These are phyloP conservation scores for Cheirogaleus major DNA, from an alignment of 2,797 vertebrate species.

Conservation along the genomic window DNA sequence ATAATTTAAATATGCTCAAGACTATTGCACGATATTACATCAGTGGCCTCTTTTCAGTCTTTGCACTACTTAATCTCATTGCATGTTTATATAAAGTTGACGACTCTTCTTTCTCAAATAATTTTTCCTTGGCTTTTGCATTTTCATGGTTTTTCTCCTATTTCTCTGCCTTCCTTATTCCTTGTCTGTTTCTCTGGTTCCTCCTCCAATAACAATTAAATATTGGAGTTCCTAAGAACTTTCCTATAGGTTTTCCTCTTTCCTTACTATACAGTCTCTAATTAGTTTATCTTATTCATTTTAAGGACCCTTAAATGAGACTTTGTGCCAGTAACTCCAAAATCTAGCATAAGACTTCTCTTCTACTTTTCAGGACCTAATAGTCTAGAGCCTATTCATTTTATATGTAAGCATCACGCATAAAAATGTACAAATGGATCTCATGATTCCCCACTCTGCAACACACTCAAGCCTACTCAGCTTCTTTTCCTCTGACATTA, in stretches of 20 bases:
- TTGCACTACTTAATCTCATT: not conserved
- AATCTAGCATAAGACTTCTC: not conserved
- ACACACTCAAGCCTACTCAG: not conserved
- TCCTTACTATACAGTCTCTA: not conserved
- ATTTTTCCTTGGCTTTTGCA: not conserved
- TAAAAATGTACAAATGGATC: not conserved
- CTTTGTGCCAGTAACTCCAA: not conserved
- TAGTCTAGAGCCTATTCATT: not conserved
- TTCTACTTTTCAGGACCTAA: not conserved
- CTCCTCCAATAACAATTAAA: not conserved
- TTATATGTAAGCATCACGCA: not conserved
- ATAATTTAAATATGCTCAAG: too few species aligned
- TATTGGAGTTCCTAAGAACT: not conserved
- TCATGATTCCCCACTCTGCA: not conserved
- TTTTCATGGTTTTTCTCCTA: not conserved
- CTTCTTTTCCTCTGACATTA: not conserved
- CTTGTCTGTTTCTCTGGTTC: not conserved
- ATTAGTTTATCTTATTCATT: not conserved
- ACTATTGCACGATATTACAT: rapidly evolving
- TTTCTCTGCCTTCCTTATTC: not conserved
- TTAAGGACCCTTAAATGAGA: not conserved
- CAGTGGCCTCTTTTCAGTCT: not conserved
- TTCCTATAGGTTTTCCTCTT: not conserved
- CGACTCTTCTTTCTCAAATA: not conserved
- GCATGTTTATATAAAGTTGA: not conserved